Base-by-base conservation (phyloP, 2,888 invertebrate genomes). In the Cetonia aurata region DNA sequence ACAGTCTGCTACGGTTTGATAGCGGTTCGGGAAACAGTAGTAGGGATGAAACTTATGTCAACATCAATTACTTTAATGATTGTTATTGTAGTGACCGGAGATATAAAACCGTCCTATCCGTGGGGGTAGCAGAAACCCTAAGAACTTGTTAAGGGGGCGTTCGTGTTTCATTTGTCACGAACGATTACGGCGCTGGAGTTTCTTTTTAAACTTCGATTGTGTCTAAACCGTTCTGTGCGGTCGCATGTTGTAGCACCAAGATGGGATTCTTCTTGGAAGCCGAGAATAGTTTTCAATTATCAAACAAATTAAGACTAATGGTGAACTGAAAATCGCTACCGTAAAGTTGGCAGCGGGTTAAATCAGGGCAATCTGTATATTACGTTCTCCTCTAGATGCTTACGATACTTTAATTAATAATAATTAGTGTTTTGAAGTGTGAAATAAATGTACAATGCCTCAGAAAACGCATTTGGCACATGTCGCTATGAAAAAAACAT, bases 11-110 rank as follows among this genome's bases (percentile, higher is more conserved):
- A 37, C 37, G 50, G 50, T 62, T 48, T 50, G 62, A 65, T 50
- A 37, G 37, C 50, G 48, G 62, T 50, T 65, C 37, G 50, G 50
- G 50, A 48, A 44, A 72, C 55, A 67, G 68, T 57, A 57, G 69
- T 42, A 60, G 69, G 71, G 67, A 71, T 44, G 57, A 67, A 67
- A 71, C 72, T 72, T 74, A 71, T 74, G 76, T 77, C 75, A 78
- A 78, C 77, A 78, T 76, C 76, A 77, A 78, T 78, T 78, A 78
- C 76, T 76, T 76, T 78, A 77, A 78, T 77, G 78, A 76, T 75
- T 76, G 75, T 74, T 75, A 75, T 77, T 76, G 73, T 71, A 70
- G 68, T 70, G 73, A 72, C 73, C 69, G 69, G 44, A 60, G 46
- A 69, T 60, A 53, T 59, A 60, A 65, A 65, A 65, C 33, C 50